Evolutionary conservation across 2,797 vertebrate genomes (phyloP), one percentile per base, ranked within the genome.

Genomic region (Micrastur ruficollis): DNA sequence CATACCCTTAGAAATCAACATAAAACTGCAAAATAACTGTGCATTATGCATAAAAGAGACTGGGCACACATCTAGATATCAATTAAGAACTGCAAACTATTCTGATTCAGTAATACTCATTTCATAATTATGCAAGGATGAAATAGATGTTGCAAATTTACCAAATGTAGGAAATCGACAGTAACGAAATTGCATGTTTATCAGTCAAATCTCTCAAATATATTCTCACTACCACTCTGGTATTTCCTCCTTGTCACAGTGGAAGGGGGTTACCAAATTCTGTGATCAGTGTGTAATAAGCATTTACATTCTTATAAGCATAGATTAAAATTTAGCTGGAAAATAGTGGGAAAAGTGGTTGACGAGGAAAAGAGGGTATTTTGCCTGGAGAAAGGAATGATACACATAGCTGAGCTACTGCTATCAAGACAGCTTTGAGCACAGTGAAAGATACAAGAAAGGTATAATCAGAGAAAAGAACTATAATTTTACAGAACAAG

Each of bases 401-500:
- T 36, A 91, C 40, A 49, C 2, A 14, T 85, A 79, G 65, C 67
- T 82, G 80, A 94, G 63, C 89, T 86, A 46, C 78, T 90, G 47
- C 76, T 65, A 83, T 86, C 89, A 92, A 90, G 91, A 81, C 19
- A 70, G 81, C 63, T 58, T 86, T 95, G 46, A 96, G 88, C 81
- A 76, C 62, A 88, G 66, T 89, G 78, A 96, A 96, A 95, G 70
- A 62, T 49, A 79, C 18, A 91, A 67, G 89, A 96, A 95, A 95
- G 85, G 82, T 95, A 91, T 70, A 93, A 96, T 97, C 96, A 96
- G 34, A 95, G 79, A 85, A 94, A 95, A 97, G 49, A 63, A 76
- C 92, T 96, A 63, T 95, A 90, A 97, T 97, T 97, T 97, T 94
- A 65, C 36, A 76, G 88, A 91, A 46, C 19, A 89, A 92, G 81